These are phyloP conservation scores for Hiodon tergisus DNA, from an alignment of 2,113 vertebrate genomes.

Conservation along the genomic window DNA sequence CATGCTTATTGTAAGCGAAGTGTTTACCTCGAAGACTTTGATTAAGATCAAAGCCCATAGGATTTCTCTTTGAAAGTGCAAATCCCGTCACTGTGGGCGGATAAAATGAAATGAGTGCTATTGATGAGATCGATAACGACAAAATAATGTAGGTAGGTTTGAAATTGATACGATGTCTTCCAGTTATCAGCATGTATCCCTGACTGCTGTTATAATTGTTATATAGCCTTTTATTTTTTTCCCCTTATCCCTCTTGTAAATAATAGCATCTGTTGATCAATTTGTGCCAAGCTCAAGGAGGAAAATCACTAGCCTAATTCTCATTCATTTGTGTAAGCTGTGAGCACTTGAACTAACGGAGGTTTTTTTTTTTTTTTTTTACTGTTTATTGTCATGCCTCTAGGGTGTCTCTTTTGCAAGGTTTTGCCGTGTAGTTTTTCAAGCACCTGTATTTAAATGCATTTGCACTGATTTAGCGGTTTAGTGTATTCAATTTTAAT, in stretches of 20 bases:
- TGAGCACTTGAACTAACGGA: neutral
- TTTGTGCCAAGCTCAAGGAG: slow-evolving; percentile 31
- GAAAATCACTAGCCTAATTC: slow-evolving; percentile 19
- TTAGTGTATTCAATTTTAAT: too few relatives aligned
- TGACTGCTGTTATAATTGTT: neutral
- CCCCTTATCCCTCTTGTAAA: neutral
- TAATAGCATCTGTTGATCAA: slow-evolving; percentile 35
- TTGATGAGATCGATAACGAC: neutral
- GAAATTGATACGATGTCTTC: neutral
- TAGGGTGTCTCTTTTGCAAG: neutral
- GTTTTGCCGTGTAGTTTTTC: neutral
- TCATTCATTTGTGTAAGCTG: neutral
- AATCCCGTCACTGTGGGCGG: neutral
- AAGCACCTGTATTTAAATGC: neutral
- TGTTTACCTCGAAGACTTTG: slow-evolving; percentile 47
- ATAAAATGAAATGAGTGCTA: neutral
- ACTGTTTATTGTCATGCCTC: neutral
- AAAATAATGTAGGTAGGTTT: neutral
- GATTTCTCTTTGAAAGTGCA: too few relatives aligned
- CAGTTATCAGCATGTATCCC: neutral
- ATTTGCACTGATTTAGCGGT: too few relatives aligned
- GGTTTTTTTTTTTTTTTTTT: slow-evolving; percentile 1
- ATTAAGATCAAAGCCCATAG: slow-evolving; percentile 18
- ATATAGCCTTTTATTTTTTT: slow-evolving; percentile 1
- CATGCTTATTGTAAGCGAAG: slow-evolving; percentile 60